Percentiles rank a stretch among this genome's conserved stretches.
These are phyloP conservation scores for Myotis pilosus DNA, from an alignment of 2,797 vertebrate genomes.

Conservation along the genomic window DNA sequence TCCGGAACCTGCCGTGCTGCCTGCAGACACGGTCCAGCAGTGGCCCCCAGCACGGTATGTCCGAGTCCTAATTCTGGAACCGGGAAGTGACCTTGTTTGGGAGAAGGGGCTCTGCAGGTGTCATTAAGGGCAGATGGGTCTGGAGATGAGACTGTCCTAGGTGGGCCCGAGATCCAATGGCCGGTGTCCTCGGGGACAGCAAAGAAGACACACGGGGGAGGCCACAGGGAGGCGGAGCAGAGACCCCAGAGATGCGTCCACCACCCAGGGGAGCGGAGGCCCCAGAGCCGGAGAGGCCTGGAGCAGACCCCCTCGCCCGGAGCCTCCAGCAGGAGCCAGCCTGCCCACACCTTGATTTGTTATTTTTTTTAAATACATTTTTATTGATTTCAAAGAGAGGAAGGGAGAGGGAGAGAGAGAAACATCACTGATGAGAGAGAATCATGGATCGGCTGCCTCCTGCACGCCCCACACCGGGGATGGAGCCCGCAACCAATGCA, in stretches of 20 bases:
- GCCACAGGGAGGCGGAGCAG: accelerated
- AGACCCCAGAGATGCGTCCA: too few relatives aligned
- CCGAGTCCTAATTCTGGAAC: neutral
- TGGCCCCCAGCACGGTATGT: accelerated
- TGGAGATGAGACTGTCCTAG: too few relatives aligned
- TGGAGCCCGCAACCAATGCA: too few relatives aligned
- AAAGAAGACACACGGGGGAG: neutral
- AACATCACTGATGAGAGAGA: too few relatives aligned
- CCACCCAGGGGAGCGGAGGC: neutral
- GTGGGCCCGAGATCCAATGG: neutral
- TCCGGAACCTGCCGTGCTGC: neutral
- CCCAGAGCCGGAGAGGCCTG: neutral
- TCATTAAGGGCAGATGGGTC: neutral
- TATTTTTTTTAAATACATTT: too few relatives aligned
- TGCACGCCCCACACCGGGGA: too few relatives aligned
- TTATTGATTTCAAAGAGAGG: too few relatives aligned
- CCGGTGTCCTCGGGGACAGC: neutral
- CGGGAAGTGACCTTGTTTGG: neutral
- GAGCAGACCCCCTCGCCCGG: neutral
- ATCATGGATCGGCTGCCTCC: too few relatives aligned
- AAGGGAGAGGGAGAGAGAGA: too few relatives aligned
- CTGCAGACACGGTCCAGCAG: neutral
- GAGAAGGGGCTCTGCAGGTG: neutral
- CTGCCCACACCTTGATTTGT: neutral
- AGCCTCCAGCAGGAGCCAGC: neutral